These are phyloP conservation scores for Platichthys flesus DNA, from an alignment of 2,113 vertebrate genomes.

Conservation along the genomic window DNA sequence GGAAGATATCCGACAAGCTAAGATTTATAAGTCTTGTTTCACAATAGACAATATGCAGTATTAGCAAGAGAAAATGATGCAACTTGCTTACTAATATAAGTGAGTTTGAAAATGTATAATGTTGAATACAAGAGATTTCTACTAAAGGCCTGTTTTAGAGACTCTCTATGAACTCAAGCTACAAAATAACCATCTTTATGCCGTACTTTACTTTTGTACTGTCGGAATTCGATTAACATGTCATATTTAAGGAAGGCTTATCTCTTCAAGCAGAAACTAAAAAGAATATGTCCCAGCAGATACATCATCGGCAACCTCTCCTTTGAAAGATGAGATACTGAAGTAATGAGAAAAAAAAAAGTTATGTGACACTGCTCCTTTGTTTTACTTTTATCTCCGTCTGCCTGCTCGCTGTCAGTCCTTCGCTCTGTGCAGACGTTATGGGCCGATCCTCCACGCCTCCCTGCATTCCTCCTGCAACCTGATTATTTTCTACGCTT, in stretches of 20 bases:
- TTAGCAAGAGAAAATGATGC: neutral
- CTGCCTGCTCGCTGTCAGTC: constrained; percentile 50
- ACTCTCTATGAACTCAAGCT: neutral
- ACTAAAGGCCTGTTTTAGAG: neutral
- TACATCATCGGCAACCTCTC: constrained; percentile 51
- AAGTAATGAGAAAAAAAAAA: constrained; percentile 29
- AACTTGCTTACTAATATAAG: neutral
- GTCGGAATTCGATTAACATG: constrained; percentile 45
- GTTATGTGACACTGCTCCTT: constrained; percentile 54
- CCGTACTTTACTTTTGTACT: constrained; percentile 17
- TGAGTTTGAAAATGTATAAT: neutral
- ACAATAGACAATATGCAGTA: neutral
- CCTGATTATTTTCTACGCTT: constrained; percentile 68
- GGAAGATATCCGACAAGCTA: too few species aligned
- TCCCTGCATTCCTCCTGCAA: constrained; percentile 37
- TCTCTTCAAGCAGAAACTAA: constrained; percentile 41
- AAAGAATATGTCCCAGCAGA: neutral
- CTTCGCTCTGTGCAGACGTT: constrained; percentile 8
- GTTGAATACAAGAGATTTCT: neutral
- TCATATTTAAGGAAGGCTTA: constrained; percentile 52
- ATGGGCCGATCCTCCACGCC: constrained; percentile 44
- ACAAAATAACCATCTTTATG: constrained; percentile 3
- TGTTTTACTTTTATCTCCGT: constrained; percentile 65
- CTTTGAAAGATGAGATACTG: constrained; percentile 60
- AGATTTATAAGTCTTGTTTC: too few species aligned